A percentile compares a stretch with the other conserved stretches of the same genome.
phyloP scores from a whole-genome alignment of 2,888 invertebrate genomes.

The Arctia plantaginis region DNA sequence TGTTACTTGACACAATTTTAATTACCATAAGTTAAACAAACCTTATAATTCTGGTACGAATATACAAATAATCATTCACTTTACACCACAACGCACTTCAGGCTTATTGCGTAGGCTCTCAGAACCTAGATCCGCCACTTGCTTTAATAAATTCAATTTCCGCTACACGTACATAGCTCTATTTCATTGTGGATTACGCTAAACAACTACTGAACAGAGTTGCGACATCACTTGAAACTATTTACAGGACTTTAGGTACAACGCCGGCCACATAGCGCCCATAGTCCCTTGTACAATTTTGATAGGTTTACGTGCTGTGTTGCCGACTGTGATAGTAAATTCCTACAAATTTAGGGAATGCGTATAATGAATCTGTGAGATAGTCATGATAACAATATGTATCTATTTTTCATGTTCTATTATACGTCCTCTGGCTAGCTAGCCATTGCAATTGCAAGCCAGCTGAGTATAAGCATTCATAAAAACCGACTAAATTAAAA shows the following conservation, averaged over 20 bases:
- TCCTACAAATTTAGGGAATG: constrained; percentile 51
- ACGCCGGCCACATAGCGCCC: constrained; percentile 8
- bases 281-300: constrained; percentile 18
- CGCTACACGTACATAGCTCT: constrained; percentile 54
- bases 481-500: neutral
- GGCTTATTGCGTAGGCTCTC: constrained; percentile 38
- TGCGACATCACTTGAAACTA: constrained; percentile 33
- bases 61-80: constrained; percentile 30
- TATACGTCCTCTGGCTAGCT: neutral
- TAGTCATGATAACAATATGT: constrained; percentile 46
- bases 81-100: constrained; percentile 37
- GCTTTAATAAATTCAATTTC: constrained; percentile 65
- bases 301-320: constrained; percentile 33
- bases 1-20: neutral
- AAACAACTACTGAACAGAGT: constrained; percentile 49
- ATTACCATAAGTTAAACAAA: constrained; percentile 13
- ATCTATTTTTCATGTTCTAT: constrained; percentile 22
- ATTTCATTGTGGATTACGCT: constrained; percentile 59
- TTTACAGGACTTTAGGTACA: constrained; percentile 24
- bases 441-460: neutral
- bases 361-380: constrained; percentile 48
- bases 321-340: constrained; percentile 49
- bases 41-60: constrained; percentile 10
- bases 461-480: neutral
- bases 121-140: constrained; percentile 39